Evolutionary conservation across 1,140 invertebrate genomes (phyloP), one percentile per base, ranked within the genome.

Genomic region (Druon quercuslanigerum): DNA sequence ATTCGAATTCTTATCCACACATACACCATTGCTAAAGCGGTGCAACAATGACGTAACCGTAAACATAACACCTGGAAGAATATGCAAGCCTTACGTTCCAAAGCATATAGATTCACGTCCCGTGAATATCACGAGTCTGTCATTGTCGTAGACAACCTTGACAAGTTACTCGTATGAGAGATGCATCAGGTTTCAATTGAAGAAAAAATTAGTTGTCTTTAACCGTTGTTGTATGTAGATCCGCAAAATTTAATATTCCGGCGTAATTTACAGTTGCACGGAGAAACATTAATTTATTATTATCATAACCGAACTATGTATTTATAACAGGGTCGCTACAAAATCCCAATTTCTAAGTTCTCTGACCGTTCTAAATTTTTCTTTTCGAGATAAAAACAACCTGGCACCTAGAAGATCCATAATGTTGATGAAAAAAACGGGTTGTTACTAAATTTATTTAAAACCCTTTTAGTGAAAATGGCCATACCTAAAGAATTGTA

Each of bases 31-130:
- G 79, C 70, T 19, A 60, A 57, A 51, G 51, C n/a, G 74, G 25
- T 73, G 66, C 74, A 70, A 74, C 75, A 74, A 54, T 87, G 83
- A 86, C 85, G 85, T 86, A 88, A 88, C 84, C 83, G 86, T 88
- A 87, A 88, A 88, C 86, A 87, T 70, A 73, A 80, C 80, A 76
- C 54, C 72, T 50, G 50, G 54, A 72, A 71, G 66, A 78, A 72
- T 66, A 40, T 14, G 14, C 20, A 16, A 66, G 13, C n/a, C 25
- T 40, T 20, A 16, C 40, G 40, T 46, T 46, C 40, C 5, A 46
- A 11, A 46, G 40, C 9, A 66, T n/a, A 66, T 14, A 66, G n/a
- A 2, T 66, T 8, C 40, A 66, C 13, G 20, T 19, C 16, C 54
- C 17, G 16, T 13, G 17, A 56, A 56, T 56, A 56, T 66, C 33